Conservation (phyloP, 1,140 invertebrate species). For the Cydia pomonella region DNA sequence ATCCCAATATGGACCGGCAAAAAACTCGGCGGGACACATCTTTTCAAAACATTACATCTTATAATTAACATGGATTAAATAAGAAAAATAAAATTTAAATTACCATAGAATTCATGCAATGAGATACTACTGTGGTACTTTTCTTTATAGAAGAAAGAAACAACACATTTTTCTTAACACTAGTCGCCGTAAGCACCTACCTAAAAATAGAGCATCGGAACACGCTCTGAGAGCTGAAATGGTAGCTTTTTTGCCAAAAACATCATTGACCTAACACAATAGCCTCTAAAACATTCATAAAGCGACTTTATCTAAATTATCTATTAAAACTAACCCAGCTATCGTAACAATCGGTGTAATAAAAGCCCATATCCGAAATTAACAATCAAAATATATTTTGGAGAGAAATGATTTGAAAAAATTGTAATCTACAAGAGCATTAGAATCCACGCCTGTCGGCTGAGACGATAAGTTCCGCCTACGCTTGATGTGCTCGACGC, state of each 20-base stretch:
- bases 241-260: not conserved
- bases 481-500: not conserved
- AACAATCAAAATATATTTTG: constrained; percentile 31
- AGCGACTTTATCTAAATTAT: not conserved
- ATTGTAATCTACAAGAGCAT: constrained; percentile 28
- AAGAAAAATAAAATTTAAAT: too few relatives aligned
- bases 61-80: too few relatives aligned
- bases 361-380: constrained; percentile 17
- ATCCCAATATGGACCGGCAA: too few relatives aligned
- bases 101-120: too few relatives aligned
- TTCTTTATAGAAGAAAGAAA: too few relatives aligned
- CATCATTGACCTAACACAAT: not conserved
- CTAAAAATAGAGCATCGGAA: too few relatives aligned
- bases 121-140: too few relatives aligned
- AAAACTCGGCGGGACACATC: too few relatives aligned
- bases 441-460: constrained; percentile 18
- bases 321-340: not conserved
- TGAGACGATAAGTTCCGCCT: constrained; percentile 22
- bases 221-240: too few relatives aligned
- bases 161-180: too few relatives aligned
- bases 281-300: not conserved
- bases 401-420: constrained; percentile 28
- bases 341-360: constrained; percentile 5
- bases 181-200: too few relatives aligned
- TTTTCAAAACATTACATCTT: too few relatives aligned